A percentile compares a stretch with the other conserved stretches of the same genome.
Evolutionary conservation across 2,888 invertebrate genomes (phyloP).

Genomic region (Lottia gigantea): DNA sequence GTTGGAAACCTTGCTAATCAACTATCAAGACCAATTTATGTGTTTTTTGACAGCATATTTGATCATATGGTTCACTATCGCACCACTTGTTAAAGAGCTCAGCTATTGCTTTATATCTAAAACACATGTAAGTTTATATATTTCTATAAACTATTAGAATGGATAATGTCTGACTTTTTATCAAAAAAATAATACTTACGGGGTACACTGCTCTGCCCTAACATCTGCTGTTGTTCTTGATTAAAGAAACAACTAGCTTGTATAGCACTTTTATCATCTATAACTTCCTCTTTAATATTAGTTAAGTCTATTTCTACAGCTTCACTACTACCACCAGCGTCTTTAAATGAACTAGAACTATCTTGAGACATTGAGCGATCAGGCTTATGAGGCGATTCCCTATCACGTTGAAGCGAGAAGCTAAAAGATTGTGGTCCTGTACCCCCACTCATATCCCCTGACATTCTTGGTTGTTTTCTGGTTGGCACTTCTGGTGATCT

Average conservation of each 20-base stretch:
- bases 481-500: not conserved
- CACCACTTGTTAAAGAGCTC: too few species aligned
- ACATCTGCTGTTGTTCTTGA: conserved; percentile 5
- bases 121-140: too few species aligned
- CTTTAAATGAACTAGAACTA: conserved; percentile 11
- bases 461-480: not conserved
- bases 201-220: not conserved
- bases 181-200: not conserved
- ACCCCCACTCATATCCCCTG: not conserved
- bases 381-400: not conserved
- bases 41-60: too few species aligned
- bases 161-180: too few species aligned
- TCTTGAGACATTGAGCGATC: conserved; percentile 4
- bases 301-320: conserved; percentile 1
- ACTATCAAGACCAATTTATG: too few species aligned
- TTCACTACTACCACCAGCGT: not conserved
- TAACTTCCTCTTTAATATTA: not conserved
- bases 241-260: conserved; percentile 8
- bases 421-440: not conserved
- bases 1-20: too few species aligned
- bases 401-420: not conserved
- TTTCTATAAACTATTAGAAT: too few species aligned
- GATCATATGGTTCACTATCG: too few species aligned
- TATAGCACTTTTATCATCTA: conserved; percentile 7
- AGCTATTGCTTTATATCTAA: too few species aligned